Evolutionary conservation across 2,888 invertebrate species (phyloP), one percentile per base, ranked within the genome.

Genomic region (Andrena marginata): DNA sequence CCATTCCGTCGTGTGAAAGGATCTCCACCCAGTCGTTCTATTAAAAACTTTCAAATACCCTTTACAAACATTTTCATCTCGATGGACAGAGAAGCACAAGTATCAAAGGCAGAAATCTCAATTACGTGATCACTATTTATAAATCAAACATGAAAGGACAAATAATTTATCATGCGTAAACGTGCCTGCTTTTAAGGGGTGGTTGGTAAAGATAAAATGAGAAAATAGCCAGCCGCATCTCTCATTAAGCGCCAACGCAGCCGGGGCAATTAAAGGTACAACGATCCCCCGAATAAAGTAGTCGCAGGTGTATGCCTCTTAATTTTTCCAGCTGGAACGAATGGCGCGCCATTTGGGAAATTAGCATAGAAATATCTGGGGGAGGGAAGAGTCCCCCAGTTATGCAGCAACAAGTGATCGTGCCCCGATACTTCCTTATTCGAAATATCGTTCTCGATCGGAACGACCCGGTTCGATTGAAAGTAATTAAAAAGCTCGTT

Each of bases 401-500:
- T 23, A n/a, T 29, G 29, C 63, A 79, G 84, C 85, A 86, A 85
- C 85, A 81, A 84, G 86, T 79, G 81, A 81, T 26, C 49, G 16
- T 42, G 35, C 33, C 10, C 16, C 42, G 26, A 68, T 77, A 35
- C 70, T 67, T 79, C 69, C 72, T 72, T 73, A 51, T 51, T 42
- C 65, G 60, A 70, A 75, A 42, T 29, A 33, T 31, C 56, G 64
- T 31, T 54, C 23, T 65, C 71, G 59, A 76, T 60, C 59, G 59
- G 62, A 62, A 56, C 48, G 71, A 51, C 23, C 8, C 56, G 35
- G 51, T 54, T 54, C 56, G 62, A 76, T 70, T 62, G 63, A 42
- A 65, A 59, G 35, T 62, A 74, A 79, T 86, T 77, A 74, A 73
- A 78, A 71, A 64, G 26, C 7, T 56, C 49, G 23, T 51, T 13